A percentile compares a stretch with the other conserved stretches of the same genome.
These are phyloP conservation scores for Achatina immaculata DNA, from an alignment of 1,140 invertebrate species.

Conservation along the genomic window DNA sequence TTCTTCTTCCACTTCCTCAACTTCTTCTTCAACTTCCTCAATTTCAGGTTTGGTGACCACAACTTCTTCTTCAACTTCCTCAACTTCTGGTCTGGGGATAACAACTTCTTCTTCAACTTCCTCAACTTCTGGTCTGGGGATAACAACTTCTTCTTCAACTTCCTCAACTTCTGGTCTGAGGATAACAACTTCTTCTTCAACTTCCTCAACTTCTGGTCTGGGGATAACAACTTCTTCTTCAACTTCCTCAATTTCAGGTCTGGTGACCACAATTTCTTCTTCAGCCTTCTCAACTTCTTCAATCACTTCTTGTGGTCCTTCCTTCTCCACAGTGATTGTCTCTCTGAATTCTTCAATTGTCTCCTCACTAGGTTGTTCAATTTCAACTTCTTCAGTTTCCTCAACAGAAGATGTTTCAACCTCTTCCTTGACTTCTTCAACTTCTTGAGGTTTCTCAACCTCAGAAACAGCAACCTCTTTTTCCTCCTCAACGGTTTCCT, in stretches of 20 bases:
- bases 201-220: slow-evolving; percentile 20
- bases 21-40: slow-evolving; percentile 19
- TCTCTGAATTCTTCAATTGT: slow-evolving; percentile 47
- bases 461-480: slow-evolving; percentile 24
- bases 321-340: not conserved
- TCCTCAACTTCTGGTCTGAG: slow-evolving; percentile 40
- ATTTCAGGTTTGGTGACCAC: slow-evolving; percentile 21
- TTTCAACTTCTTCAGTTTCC: slow-evolving; percentile 25
- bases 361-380: slow-evolving; percentile 33
- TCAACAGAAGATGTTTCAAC: not conserved
- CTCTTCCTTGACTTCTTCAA: slow-evolving; percentile 30
- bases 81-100: slow-evolving; percentile 18
- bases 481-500: slow-evolving; percentile 8
- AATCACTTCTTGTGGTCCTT: too few species aligned
- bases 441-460: slow-evolving; percentile 1
- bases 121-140: slow-evolving; percentile 16
- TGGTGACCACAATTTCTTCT: slow-evolving; percentile 36
- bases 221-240: slow-evolving; percentile 31
- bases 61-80: slow-evolving; percentile 24
- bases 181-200: slow-evolving; percentile 36
- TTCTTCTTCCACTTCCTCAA: slow-evolving; percentile 31
- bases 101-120: slow-evolving; percentile 31
- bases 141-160: slow-evolving; percentile 36
- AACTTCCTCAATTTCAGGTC: slow-evolving; percentile 42
- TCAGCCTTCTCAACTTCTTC: slow-evolving; percentile 23